Conservation (phyloP, 1,140 invertebrate genomes). For the Heterodera carotae region DNA sequence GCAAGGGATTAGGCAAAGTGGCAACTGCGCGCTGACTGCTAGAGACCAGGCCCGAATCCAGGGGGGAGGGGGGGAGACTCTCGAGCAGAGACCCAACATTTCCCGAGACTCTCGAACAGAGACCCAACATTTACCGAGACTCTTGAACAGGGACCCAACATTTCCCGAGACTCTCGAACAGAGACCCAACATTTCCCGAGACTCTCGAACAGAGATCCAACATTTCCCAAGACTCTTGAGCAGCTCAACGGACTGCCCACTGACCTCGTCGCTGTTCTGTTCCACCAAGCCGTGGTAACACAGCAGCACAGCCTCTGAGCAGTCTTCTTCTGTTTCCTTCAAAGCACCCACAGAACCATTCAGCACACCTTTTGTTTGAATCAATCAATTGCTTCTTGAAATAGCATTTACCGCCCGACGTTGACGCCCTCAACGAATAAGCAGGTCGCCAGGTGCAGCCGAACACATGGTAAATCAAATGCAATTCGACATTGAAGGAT, state of each 20-base stretch:
- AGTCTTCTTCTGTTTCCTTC: conserved; percentile 24
- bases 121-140: background rate
- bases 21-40: too few relatives aligned
- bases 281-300: conserved; percentile 68
- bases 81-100: too few relatives aligned
- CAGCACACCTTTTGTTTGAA: conserved; percentile 6
- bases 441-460: conserved; percentile 60
- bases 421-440: conserved; percentile 40
- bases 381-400: background rate
- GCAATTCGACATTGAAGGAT: conserved; percentile 42
- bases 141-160: background rate
- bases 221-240: too few relatives aligned
- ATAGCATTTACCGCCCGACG: conserved; percentile 1
- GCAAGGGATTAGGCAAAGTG: too few relatives aligned
- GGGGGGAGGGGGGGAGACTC: too few relatives aligned
- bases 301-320: conserved; percentile 56
- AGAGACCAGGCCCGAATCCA: too few relatives aligned
- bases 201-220: too few relatives aligned
- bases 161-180: background rate
- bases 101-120: background rate
- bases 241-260: background rate
- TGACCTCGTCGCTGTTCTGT: conserved; percentile 67
- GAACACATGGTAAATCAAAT: conserved; percentile 61
- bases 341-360: conserved; percentile 4
- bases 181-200: background rate